phyloP scores from a whole-genome alignment of 2,888 invertebrate genomes.

The Xanthia togata region DNA sequence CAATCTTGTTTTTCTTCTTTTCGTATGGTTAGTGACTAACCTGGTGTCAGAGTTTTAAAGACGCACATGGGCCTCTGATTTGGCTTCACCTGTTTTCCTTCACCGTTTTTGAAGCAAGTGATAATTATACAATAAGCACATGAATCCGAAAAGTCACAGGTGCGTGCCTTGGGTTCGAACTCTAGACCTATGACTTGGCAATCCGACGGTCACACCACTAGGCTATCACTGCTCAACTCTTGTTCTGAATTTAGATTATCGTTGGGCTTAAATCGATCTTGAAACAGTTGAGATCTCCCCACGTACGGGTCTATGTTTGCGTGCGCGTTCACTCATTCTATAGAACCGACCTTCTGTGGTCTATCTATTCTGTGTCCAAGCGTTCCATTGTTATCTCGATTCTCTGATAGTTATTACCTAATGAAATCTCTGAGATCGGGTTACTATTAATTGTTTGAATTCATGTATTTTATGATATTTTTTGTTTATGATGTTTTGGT shows the following conservation, averaged over 20 bases:
- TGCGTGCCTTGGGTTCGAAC: too few species aligned
- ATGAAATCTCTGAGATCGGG: constrained; percentile 62
- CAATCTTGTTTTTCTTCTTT: not conserved
- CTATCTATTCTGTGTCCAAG: not conserved
- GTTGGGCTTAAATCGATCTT: not conserved
- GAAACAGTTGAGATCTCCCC: not conserved
- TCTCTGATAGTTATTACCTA: constrained; percentile 67
- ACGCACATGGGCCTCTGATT: too few species aligned
- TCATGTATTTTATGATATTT: constrained; percentile 58
- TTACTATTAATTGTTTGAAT: constrained; percentile 67
- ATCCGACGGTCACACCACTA: too few species aligned
- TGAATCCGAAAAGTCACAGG: too few species aligned
- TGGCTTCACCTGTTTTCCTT: too few species aligned
- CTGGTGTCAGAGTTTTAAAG: too few species aligned
- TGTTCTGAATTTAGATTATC: not conserved
- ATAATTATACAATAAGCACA: too few species aligned
- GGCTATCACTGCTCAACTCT: too few species aligned
- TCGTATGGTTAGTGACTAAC: too few species aligned
- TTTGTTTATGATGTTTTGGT: constrained; percentile 38
- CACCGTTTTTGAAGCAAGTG: too few species aligned
- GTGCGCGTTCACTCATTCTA: not conserved
- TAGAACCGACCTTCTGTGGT: not conserved
- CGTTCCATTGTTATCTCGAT: constrained; percentile 66
- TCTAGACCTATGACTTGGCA: too few species aligned
- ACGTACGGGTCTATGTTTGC: not conserved